Base-by-base conservation (phyloP, 1,140 invertebrate species). In the Linepithema humile region DNA sequence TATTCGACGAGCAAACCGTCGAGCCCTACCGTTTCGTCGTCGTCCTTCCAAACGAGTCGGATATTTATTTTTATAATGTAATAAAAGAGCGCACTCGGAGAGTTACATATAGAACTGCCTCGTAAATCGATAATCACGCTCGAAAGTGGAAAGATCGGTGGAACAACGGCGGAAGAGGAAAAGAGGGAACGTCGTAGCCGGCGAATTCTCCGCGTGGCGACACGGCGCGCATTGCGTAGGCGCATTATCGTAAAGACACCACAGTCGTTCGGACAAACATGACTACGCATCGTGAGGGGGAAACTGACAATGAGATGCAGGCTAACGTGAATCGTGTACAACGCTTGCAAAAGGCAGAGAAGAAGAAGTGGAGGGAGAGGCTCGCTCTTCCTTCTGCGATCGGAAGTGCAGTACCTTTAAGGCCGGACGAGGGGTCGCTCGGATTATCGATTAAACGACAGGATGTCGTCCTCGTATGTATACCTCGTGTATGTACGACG, bases 401-500 rank as follows among this genome's bases (percentile, higher is more conserved):
- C 62, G 74, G 69, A 69, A 82, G 55, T 60, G 73, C 55, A 48
- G 26, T 72, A 74, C 69, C 84, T 72, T 65, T 73, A 85, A 85
- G 38, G 26, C 45, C 43, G 67, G 50, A 69, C 48, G 53, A 40
- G 57, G 26, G 32, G 57, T 82, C 82, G 53, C 29, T 23, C 82
- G 67, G 75, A 80, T 88, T 72, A 82, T 88, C 87, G 87, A 88
- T 88, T 86, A 88, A 70, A 88, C 74, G 80, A 69, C 85, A 87
- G 87, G 87, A 88, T 88, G 85, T 88, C 70, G 70, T 78, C 50
- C 62, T 55, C 77, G 57, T 65, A 64, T 85, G 85, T 82, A 64
- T 43, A 48, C 32, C 29, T 48, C 72, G 50, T 73, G 26, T 60
- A 43, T 80, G 53, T 43, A 78, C 60, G 62, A 77, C 67, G 55